Percentiles rank a stretch among this genome's conserved stretches.
phyloP scores from a whole-genome alignment of 2,888 invertebrate species.

The Dryocosmus kuriphilus region DNA sequence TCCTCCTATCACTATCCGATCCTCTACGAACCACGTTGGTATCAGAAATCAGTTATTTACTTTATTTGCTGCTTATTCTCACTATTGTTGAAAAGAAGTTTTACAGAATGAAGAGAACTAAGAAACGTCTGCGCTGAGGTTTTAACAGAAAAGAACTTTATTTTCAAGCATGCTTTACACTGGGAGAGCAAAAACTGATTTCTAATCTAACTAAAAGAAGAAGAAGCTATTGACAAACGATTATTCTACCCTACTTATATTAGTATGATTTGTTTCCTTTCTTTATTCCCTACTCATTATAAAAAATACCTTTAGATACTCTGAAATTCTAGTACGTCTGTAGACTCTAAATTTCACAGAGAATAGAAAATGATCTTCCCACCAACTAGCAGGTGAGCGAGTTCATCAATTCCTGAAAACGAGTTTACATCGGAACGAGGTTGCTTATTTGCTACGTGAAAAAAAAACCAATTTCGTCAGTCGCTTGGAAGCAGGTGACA shows the following conservation, averaged over 20 bases:
- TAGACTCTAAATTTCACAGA: not conserved
- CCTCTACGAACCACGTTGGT: not conserved
- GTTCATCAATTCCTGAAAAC: slow-evolving; percentile 23
- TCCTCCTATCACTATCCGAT: slow-evolving; percentile 41
- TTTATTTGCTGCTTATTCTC: not conserved
- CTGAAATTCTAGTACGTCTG: not conserved
- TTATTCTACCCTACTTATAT: too few species aligned
- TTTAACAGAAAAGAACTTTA: too few species aligned
- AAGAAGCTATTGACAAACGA: too few species aligned
- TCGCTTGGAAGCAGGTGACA: slow-evolving; percentile 58
- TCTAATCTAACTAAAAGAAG: too few species aligned
- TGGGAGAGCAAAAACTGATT: too few species aligned
- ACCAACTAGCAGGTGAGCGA: not conserved
- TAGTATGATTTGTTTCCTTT: not conserved
- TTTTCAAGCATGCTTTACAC: too few species aligned
- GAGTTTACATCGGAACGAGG: slow-evolving; percentile 41
- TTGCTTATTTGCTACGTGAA: slow-evolving; percentile 54
- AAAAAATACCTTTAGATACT: not conserved
- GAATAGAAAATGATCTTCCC: not conserved
- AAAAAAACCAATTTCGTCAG: slow-evolving; percentile 57
- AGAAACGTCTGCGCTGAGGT: too few species aligned
- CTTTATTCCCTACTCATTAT: not conserved
- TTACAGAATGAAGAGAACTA: accelerated
- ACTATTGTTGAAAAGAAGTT: not conserved
- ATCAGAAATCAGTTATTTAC: not conserved